Percentiles rank a stretch among this genome's conserved stretches.
Conservation (phyloP, 2,888 invertebrate genomes). For the Acrobasis consociella region DNA sequence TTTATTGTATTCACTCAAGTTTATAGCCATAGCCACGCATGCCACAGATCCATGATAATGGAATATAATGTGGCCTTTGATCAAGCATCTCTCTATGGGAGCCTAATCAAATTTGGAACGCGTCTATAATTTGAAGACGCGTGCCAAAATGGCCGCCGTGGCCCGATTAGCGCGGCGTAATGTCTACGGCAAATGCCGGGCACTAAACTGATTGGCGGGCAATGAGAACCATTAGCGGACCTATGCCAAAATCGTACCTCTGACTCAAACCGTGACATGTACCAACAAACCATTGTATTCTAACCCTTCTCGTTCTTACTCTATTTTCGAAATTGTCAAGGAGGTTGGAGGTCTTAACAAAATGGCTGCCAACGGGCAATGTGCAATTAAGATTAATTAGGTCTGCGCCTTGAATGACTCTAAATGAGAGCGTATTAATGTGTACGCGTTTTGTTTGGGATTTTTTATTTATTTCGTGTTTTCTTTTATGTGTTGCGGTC, state of each 20-base stretch:
- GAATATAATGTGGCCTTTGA: slow-evolving; percentile 10
- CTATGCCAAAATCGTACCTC: slow-evolving; percentile 59
- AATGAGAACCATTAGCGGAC: slow-evolving; percentile 70
- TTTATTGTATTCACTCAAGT: no score
- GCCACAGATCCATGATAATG: neutral
- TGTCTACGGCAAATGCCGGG: slow-evolving; percentile 58
- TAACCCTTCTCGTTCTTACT: slow-evolving; percentile 32
- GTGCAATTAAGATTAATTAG: slow-evolving; percentile 63
- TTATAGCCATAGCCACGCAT: neutral
- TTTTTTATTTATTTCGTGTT: slow-evolving; percentile 21
- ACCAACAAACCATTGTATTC: slow-evolving; percentile 34
- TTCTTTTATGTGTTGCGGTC: slow-evolving; percentile 24
- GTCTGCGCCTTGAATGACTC: slow-evolving; percentile 40
- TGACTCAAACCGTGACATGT: slow-evolving; percentile 57
- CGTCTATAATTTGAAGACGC: slow-evolving; percentile 50
- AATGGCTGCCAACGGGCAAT: slow-evolving; percentile 11
- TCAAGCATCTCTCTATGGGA: slow-evolving; percentile 12
- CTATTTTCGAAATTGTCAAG: slow-evolving; percentile 23
- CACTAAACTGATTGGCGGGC: slow-evolving; percentile 71
- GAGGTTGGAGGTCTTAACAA: slow-evolving; percentile 4
- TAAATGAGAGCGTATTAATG: slow-evolving; percentile 35
- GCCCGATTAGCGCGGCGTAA: slow-evolving; percentile 49
- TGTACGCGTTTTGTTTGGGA: slow-evolving; percentile 27
- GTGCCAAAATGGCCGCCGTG: slow-evolving; percentile 48
- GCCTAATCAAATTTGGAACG: slow-evolving; percentile 51